phyloP scores from a whole-genome alignment of 2,797 vertebrate species.

The Nyctalus aviator region DNA sequence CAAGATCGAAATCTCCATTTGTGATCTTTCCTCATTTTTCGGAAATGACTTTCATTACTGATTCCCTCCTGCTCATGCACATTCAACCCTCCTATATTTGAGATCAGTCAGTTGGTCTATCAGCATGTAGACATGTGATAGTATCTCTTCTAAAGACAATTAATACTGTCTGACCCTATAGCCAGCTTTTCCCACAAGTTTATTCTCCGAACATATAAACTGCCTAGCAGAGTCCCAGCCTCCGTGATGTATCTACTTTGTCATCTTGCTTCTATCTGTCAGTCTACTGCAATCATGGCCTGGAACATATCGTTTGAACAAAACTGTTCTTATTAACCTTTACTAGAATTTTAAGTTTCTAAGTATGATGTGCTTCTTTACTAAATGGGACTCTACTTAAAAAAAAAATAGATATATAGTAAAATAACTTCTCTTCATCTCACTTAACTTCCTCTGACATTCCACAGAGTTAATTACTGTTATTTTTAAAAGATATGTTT shows the following conservation, averaged over 20 bases:
- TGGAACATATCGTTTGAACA: not conserved
- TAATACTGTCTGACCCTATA: not conserved
- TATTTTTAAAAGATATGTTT: not conserved
- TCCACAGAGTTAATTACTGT: not conserved
- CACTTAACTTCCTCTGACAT: not conserved
- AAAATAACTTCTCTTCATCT: not conserved
- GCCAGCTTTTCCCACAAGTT: no score
- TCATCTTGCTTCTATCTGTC: not conserved
- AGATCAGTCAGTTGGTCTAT: not conserved
- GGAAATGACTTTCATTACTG: not conserved
- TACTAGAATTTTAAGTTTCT: not conserved
- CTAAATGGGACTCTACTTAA: not conserved
- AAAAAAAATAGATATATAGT: not conserved
- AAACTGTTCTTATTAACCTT: not conserved
- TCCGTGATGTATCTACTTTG: not conserved
- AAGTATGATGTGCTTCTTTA: not conserved
- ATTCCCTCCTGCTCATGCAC: not conserved
- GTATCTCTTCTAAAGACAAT: not conserved
- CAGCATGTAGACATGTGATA: no score
- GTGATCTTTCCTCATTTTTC: not conserved
- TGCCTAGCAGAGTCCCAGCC: not conserved
- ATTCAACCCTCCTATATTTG: not conserved
- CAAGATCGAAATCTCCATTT: not conserved
- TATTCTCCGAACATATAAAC: fast-evolving
- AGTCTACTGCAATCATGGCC: not conserved